These are phyloP conservation scores for Champsocephalus gunnari DNA, from an alignment of 2,797 vertebrate genomes.

Conservation along the genomic window DNA sequence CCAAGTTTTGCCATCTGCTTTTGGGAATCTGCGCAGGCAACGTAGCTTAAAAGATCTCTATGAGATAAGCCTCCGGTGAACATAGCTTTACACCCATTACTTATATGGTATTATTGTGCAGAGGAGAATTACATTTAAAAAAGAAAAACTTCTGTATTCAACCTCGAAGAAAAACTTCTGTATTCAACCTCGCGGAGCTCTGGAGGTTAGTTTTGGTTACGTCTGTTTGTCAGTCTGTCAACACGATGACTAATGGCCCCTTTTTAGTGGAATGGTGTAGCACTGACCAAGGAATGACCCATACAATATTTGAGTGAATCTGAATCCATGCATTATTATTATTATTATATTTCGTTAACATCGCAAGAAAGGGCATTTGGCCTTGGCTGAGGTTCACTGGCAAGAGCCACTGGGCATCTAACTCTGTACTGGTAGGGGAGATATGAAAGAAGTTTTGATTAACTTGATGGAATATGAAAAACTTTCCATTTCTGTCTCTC, in stretches of 20 bases:
- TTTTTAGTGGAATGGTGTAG: too few relatives aligned
- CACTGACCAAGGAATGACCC: too few relatives aligned
- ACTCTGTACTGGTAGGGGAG: slow-evolving; percentile 4
- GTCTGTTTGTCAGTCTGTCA: too few relatives aligned
- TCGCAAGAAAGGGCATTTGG: too few relatives aligned
- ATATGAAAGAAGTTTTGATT: slow-evolving; percentile 30
- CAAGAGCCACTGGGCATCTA: slow-evolving; percentile 1
- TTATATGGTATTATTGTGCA: slow-evolving; percentile 8
- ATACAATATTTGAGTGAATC: too few relatives aligned
- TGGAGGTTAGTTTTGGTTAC: too few relatives aligned
- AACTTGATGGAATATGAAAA: slow-evolving; percentile 38
- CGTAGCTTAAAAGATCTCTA: slow-evolving; percentile 24
- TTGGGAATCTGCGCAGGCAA: slow-evolving; percentile 18
- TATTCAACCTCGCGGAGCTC: too few relatives aligned
- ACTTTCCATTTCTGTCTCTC: slow-evolving; percentile 38
- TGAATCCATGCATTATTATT: too few relatives aligned
- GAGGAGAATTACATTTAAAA: slow-evolving; percentile 12
- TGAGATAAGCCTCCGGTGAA: slow-evolving; percentile 10
- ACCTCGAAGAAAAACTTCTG: background rate
- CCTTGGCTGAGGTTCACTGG: background rate
- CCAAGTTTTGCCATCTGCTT: slow-evolving; percentile 49
- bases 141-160: background rate
- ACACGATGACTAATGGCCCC: too few relatives aligned
- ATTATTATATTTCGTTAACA: too few relatives aligned
- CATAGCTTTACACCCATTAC: background rate